These are phyloP conservation scores for Abrostola tripartita DNA, from an alignment of 2,888 invertebrate genomes.

Conservation along the genomic window DNA sequence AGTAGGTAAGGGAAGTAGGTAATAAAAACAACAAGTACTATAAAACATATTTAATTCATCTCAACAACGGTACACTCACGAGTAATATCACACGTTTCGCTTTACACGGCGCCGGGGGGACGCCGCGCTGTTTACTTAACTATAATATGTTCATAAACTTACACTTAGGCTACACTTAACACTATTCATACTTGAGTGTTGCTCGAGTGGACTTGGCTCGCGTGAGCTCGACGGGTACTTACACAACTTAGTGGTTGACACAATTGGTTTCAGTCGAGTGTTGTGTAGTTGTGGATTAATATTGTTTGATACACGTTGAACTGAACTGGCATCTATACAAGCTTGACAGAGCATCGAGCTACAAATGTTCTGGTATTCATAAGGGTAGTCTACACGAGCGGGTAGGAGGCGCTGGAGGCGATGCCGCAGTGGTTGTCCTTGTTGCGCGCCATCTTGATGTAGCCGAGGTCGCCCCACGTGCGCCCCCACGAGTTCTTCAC, in stretches of 20 bases:
- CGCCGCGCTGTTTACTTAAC: slow-evolving; percentile 29
- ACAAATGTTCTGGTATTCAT: not conserved
- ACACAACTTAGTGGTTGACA: not conserved
- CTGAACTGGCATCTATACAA: slow-evolving; percentile 1
- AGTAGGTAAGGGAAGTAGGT: no score
- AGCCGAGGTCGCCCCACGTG: slow-evolving; percentile 95
- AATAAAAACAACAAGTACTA: slow-evolving; percentile 33
- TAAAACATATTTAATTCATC: slow-evolving; percentile 46
- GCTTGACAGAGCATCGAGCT: not conserved
- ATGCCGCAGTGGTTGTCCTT: slow-evolving; percentile 95
- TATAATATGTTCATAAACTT: slow-evolving; percentile 33
- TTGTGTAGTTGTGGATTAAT: no score
- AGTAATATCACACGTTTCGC: slow-evolving; percentile 52
- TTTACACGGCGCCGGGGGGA: slow-evolving; percentile 27
- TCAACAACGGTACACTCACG: slow-evolving; percentile 37
- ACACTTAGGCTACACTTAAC: slow-evolving; percentile 37
- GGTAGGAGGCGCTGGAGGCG: slow-evolving; percentile 94
- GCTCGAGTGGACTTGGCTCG: not conserved
- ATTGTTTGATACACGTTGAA: no score
- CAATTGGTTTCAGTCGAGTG: slow-evolving; percentile 4
- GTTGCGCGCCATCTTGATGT: slow-evolving; percentile 96
- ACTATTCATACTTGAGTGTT: slow-evolving; percentile 24
- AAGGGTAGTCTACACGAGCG: no score
- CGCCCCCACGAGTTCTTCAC: slow-evolving; percentile 96
- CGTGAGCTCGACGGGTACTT: not conserved